These are phyloP conservation scores for Pteria penguin DNA, from an alignment of 2,888 invertebrate species.

Conservation along the genomic window DNA sequence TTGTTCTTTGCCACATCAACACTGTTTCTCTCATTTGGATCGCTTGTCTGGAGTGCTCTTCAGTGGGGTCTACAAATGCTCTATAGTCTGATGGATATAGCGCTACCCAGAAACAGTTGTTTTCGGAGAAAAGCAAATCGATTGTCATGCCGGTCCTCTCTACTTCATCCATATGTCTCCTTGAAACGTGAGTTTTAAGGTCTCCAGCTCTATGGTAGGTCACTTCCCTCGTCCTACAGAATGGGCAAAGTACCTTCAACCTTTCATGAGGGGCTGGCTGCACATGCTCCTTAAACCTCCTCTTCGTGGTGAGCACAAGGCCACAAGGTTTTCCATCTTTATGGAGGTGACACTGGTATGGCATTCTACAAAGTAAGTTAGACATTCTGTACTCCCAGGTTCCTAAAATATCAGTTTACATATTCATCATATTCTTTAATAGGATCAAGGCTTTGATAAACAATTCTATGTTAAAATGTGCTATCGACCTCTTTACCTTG, in stretches of 20 bases:
- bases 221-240: not conserved
- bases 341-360: not conserved
- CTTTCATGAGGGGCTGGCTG: not conserved
- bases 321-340: not conserved
- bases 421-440: too few relatives aligned
- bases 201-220: slow-evolving; percentile 5
- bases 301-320: not conserved
- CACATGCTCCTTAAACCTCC: slow-evolving; percentile 1
- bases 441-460: too few relatives aligned
- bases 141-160: not conserved
- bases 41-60: not conserved
- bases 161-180: not conserved
- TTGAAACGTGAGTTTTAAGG: not conserved
- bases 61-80: not conserved
- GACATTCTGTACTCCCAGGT: too few relatives aligned
- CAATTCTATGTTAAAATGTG: too few relatives aligned
- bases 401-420: too few relatives aligned
- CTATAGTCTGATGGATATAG: not conserved
- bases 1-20: slow-evolving; percentile 2
- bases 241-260: not conserved
- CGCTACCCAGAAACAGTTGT: slow-evolving; percentile 3
- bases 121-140: too few relatives aligned
- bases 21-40: not conserved
- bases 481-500: too few relatives aligned
- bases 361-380: slow-evolving; percentile 6